Percentiles rank a stretch among this genome's conserved stretches.
Evolutionary conservation across 2,113 vertebrate genomes (phyloP).

Genomic region (Laticauda colubrina): DNA sequence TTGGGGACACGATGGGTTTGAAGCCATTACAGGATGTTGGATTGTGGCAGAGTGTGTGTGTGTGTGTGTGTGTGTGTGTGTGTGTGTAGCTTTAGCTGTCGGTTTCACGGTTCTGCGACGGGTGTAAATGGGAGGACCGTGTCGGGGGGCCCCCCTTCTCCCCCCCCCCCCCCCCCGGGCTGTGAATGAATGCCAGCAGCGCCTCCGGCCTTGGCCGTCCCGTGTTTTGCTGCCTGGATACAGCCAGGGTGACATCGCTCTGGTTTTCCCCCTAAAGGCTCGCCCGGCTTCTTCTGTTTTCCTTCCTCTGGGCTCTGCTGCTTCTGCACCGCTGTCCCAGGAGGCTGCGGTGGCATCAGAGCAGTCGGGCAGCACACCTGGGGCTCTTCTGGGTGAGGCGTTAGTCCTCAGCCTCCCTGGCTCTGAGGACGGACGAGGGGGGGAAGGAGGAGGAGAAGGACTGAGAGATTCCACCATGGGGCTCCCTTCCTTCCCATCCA

Average conservation of each 20-base stretch:
- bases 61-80: no score
- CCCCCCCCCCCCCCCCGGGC: no score
- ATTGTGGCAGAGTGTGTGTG: not conserved
- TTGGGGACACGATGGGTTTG: not conserved
- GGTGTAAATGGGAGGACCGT: not conserved
- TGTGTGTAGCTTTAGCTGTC: not conserved
- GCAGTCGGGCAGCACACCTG: not conserved
- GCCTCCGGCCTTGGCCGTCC: fast-evolving
- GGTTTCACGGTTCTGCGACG: no score
- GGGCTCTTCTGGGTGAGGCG: not conserved
- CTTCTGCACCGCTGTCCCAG: not conserved
- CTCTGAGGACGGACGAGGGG: not conserved
- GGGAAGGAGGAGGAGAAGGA: not conserved
- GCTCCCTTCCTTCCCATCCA: fast-evolving
- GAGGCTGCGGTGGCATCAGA: not conserved
- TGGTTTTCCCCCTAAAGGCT: no score
- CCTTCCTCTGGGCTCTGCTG: not conserved
- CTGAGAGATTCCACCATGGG: not conserved
- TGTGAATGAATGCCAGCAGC: not conserved
- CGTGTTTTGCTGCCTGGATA: not conserved
- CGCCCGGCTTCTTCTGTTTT: not conserved
- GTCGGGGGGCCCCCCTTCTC: no score
- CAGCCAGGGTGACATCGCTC: not conserved
- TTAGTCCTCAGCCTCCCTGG: fast-evolving
- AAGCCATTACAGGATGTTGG: not conserved